Evolutionary conservation across 2,113 vertebrate species (phyloP), one percentile per base, ranked within the genome.

Genomic region (Panthera leo): DNA sequence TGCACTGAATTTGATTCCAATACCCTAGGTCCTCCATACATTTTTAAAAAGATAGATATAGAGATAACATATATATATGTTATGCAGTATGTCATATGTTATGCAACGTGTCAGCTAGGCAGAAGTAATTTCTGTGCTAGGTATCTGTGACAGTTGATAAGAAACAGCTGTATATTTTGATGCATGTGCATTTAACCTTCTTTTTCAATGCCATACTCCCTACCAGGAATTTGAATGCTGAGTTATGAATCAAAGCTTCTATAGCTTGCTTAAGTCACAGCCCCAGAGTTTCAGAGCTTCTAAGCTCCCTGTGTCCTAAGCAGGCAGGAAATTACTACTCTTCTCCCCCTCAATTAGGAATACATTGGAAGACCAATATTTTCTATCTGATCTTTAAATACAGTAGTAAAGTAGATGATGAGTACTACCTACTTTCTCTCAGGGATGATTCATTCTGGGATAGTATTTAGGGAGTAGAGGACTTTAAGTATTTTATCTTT

Each of bases 281-380:
- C 15, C 61, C 14, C 58, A 75, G 89, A 88, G 18, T 87, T 85
- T 67, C 48, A 84, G 73, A 87, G 12, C 5, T 1, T 86, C 29
- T 31, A 78, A 83, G 73, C 6, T 45, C 27, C 61, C 36, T 61
- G 1, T 53, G 31, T 75, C 53, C 85, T 61, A 55, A 13, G 16
- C 78, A 13, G 51, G 36, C 34, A 67, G 39, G 2, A 55, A 53
- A 63, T 76, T 42, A 31, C 65, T 51, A 42, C 1, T 91, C 53
- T 91, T 70, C 18, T 80, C 34, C 2, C 9, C 15, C 71, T 87
- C 39, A 73, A 27, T 92, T 92, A 96, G 48, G 67, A 95, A 98
- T 65, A 31, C 10, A n/a, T 5, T 9, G 7, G 29, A 73, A 93
- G 23, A 27, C 65, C 67, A 55, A 9, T 45, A 76, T 83, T 79